These are phyloP conservation scores for Fulica atra DNA, from an alignment of 2,113 vertebrate species.

Conservation along the genomic window DNA sequence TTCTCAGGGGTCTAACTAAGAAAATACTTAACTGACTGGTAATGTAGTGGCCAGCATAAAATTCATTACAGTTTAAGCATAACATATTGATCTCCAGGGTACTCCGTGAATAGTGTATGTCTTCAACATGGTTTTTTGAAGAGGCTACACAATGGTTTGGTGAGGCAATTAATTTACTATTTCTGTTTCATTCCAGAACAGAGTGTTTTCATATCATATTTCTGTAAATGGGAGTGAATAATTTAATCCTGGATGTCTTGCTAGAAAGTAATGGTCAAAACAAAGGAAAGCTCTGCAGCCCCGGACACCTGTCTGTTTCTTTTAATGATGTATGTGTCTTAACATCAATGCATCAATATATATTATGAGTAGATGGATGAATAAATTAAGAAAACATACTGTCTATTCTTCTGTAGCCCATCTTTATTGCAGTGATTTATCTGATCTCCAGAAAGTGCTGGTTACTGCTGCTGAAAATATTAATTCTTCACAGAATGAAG, in stretches of 20 bases:
- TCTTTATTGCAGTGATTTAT: slow-evolving; percentile 75
- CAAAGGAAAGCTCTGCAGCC: neutral
- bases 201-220: slow-evolving; percentile 32
- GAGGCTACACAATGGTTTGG: neutral
- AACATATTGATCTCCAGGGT: slow-evolving; percentile 10
- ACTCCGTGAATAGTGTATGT: neutral
- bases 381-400: slow-evolving; percentile 69
- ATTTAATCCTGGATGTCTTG: slow-evolving; percentile 32
- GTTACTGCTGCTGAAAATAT: slow-evolving; percentile 70
- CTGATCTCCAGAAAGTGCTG: slow-evolving; percentile 68
- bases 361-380: slow-evolving; percentile 54
- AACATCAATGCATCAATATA: neutral
- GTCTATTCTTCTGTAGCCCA: slow-evolving; percentile 57
- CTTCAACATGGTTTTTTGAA: slow-evolving; percentile 25
- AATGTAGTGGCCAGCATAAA: slow-evolving; percentile 36
- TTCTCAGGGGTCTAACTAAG: slow-evolving; percentile 27
- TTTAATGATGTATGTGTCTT: slow-evolving; percentile 50
- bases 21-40: slow-evolving; percentile 33
- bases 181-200: slow-evolving; percentile 18
- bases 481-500: slow-evolving; percentile 72
- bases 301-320: neutral
- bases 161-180: slow-evolving; percentile 7
- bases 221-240: slow-evolving; percentile 13
- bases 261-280: neutral
- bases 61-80: slow-evolving; percentile 35